Evolutionary conservation across 2,888 invertebrate genomes (phyloP).

Genomic region (Pseudoips prasinana): DNA sequence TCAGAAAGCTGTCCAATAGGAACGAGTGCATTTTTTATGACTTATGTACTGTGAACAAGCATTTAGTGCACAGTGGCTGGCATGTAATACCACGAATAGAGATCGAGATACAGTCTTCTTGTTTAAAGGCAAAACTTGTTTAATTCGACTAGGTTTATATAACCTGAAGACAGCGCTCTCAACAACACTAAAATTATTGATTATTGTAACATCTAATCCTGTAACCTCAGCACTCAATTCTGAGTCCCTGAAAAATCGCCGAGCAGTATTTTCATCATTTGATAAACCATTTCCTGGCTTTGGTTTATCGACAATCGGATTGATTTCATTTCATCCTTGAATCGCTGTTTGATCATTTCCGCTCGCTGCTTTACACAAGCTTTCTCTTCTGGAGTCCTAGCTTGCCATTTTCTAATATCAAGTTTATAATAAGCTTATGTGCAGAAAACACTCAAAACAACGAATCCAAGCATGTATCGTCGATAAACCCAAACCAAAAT

Average conservation of each 20-base stretch:
- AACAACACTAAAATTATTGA: constrained; percentile 8
- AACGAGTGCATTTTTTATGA: constrained; percentile 5
- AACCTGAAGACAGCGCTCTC: constrained; percentile 10
- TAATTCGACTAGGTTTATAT: constrained; percentile 14
- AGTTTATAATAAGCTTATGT: constrained; percentile 7
- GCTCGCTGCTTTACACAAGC: constrained; percentile 3
- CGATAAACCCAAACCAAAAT: constrained; percentile 12
- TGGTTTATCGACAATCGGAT: constrained; percentile 13
- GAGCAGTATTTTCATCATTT: constrained; percentile 14
- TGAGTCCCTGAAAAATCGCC: constrained; percentile 7
- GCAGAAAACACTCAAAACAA: constrained; percentile 1
- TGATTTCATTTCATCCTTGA: constrained; percentile 4
- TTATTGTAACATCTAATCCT: constrained; percentile 10
- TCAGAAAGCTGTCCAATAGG: constrained; percentile 15
- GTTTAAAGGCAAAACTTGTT: constrained; percentile 7
- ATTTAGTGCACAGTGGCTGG: constrained; percentile 16
- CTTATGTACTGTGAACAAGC: constrained; percentile 11
- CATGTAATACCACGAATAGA: constrained; percentile 22
- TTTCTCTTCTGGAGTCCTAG: constrained; percentile 4
- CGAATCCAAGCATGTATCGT: constrained; percentile 9
- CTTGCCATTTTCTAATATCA: constrained; percentile 6
- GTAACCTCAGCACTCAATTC: constrained; percentile 9
- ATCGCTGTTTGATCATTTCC: constrained; percentile 5
- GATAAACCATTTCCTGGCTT: constrained; percentile 11
- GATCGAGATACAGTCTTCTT: constrained; percentile 9